phyloP scores from a whole-genome alignment of 2,797 vertebrate genomes.

The Tenualosa ilisha region DNA sequence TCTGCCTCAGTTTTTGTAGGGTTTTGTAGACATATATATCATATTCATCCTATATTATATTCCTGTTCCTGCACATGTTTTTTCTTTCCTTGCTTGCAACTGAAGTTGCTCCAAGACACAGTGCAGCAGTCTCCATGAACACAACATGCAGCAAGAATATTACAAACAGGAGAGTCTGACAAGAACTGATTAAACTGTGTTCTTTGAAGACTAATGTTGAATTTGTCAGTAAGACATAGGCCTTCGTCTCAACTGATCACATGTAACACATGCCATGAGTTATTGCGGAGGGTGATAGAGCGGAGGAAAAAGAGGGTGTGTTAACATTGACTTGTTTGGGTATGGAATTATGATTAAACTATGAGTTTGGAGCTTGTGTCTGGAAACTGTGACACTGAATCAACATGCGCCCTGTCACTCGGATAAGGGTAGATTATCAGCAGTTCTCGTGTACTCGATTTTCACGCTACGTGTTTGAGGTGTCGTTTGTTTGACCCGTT shows the following conservation, averaged over 20 bases:
- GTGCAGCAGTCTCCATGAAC: neutral
- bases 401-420: neutral
- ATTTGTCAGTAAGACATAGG: neutral
- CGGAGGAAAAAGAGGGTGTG: neutral
- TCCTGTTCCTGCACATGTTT: neutral
- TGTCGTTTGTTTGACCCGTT: too few relatives aligned
- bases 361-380: neutral
- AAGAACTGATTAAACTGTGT: neutral
- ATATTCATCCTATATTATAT: too few relatives aligned
- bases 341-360: neutral
- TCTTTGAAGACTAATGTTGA: neutral
- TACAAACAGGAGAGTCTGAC: neutral
- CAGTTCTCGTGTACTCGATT: neutral
- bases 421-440: neutral
- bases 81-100: neutral
- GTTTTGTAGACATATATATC: neutral
- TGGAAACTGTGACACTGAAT: neutral
- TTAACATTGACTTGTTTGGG: neutral
- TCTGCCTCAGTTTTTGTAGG: neutral
- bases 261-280: too few relatives aligned
- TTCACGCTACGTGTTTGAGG: neutral
- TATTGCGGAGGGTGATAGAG: neutral
- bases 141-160: neutral
- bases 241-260: too few relatives aligned
- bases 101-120: neutral